Conservation (phyloP, 2,113 vertebrate species). For the Periophthalmus modestus region DNA sequence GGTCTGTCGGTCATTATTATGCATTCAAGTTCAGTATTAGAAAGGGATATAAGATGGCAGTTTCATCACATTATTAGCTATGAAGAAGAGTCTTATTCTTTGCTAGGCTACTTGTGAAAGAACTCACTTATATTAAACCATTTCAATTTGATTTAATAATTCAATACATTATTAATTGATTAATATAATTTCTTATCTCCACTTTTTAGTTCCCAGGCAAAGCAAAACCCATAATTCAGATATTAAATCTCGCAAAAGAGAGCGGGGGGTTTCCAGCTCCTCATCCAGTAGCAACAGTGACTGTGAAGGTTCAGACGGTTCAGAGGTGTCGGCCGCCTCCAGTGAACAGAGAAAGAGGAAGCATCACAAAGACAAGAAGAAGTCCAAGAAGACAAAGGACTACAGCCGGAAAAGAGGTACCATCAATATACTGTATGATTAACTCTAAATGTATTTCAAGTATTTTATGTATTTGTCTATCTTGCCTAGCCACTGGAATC, state of each 20-base stretch:
- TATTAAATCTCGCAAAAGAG: constrained; percentile 66
- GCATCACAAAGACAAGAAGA: constrained; percentile 72
- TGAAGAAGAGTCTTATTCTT: not conserved
- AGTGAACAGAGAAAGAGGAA: constrained; percentile 61
- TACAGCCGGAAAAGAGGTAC: constrained; percentile 77
- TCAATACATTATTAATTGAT: not conserved
- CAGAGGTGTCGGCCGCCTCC: constrained; percentile 58
- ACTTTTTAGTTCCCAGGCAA: constrained; percentile 38
- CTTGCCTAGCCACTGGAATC: constrained; percentile 65
- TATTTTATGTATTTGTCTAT: not conserved
- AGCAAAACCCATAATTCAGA: constrained; percentile 60
- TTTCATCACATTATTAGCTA: not conserved
- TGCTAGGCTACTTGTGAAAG: not conserved
- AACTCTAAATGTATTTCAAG: not conserved
- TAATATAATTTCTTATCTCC: not conserved
- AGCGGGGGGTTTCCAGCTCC: constrained; percentile 58
- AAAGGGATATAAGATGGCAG: not conserved
- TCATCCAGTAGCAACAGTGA: constrained; percentile 48
- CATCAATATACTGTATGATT: not conserved
- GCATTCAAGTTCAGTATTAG: not conserved
- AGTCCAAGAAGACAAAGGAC: constrained; percentile 69
- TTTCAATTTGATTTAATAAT: not conserved
- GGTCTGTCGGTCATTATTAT: constrained; percentile 31
- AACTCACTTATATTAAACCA: not conserved
- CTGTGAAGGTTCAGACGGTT: constrained; percentile 59